Percentiles rank a stretch among this genome's conserved stretches.
phyloP scores from a whole-genome alignment of 2,113 vertebrate species.

The Coryphaenoides rupestris region DNA sequence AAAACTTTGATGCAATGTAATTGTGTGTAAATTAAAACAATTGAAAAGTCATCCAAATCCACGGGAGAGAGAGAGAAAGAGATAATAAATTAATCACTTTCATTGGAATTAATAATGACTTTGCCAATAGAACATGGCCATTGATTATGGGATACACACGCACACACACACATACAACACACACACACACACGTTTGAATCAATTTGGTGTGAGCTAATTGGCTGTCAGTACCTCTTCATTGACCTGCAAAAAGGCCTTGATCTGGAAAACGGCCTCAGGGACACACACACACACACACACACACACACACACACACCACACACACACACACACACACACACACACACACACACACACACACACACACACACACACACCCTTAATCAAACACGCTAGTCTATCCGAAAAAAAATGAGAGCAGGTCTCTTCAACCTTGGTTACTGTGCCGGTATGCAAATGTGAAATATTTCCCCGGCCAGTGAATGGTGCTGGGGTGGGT shows the following conservation, averaged over 20 bases:
- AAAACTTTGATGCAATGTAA: no score
- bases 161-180: constrained; percentile 9
- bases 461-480: no score
- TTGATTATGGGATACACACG: constrained; percentile 27
- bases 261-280: constrained; percentile 45
- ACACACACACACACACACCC: background rate
- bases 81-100: constrained; percentile 25
- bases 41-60: no score
- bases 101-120: constrained; percentile 53
- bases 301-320: background rate
- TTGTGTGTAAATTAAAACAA: no score
- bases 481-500: no score
- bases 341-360: constrained; percentile 2
- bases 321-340: background rate
- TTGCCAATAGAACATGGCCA: constrained; percentile 52
- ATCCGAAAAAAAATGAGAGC: no score
- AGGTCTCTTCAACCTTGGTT: no score
- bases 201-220: constrained; percentile 59
- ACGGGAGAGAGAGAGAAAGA: background rate
- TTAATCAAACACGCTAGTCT: background rate
- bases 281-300: constrained; percentile 17
- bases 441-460: no score
- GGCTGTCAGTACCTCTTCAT: constrained; percentile 60
- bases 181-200: constrained; percentile 30
- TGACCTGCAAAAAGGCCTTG: constrained; percentile 47